Evolutionary conservation across 30 jellyfish, hydroid and myxozoan genomes (phyloP).

Genomic region (Haliclystus octoradiatus): DNA sequence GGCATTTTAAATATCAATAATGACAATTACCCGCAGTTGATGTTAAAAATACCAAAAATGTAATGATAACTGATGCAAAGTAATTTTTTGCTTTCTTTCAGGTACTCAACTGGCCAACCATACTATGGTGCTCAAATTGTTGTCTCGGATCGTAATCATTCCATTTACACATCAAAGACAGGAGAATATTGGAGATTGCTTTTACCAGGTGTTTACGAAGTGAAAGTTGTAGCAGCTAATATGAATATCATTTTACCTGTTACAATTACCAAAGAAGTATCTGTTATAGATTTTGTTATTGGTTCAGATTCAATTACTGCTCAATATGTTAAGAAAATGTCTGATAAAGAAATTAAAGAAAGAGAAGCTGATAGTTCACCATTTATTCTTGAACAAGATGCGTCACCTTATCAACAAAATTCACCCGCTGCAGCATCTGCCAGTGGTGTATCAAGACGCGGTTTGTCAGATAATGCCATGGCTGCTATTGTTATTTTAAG

Average conservation of each 20-base stretch:
- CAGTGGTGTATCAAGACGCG: not conserved
- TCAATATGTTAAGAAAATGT: slow-evolving; percentile 16
- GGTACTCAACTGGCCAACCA: slow-evolving; percentile 52
- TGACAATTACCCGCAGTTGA: too few relatives aligned
- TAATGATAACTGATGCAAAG: too few relatives aligned
- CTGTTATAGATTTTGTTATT: slow-evolving; percentile 47
- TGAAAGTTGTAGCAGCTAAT: slow-evolving; percentile 65
- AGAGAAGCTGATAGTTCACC: not conserved
- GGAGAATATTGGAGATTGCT: slow-evolving; percentile 96
- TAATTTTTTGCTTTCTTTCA: too few relatives aligned
- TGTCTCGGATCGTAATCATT: slow-evolving; percentile 59
- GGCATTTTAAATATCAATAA: too few relatives aligned
- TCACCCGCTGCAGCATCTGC: not conserved
- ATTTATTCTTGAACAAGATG: not conserved
- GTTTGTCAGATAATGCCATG: slow-evolving; percentile 59
- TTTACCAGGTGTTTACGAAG: slow-evolving; percentile 77
- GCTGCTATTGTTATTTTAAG: slow-evolving; percentile 90
- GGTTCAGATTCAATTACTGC: slow-evolving; percentile 49
- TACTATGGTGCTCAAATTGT: slow-evolving; percentile 55
- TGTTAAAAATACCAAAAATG: too few relatives aligned
- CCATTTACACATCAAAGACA: slow-evolving; percentile 30
- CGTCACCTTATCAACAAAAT: not conserved
- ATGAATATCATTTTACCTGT: slow-evolving; percentile 23
- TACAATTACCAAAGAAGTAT: slow-evolving; percentile 15
- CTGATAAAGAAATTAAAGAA: not conserved